Percentiles rank a stretch among this genome's conserved stretches.
Evolutionary conservation across 2,797 vertebrate genomes (phyloP).

Genomic region (Schizopygopsis malacanthus): DNA sequence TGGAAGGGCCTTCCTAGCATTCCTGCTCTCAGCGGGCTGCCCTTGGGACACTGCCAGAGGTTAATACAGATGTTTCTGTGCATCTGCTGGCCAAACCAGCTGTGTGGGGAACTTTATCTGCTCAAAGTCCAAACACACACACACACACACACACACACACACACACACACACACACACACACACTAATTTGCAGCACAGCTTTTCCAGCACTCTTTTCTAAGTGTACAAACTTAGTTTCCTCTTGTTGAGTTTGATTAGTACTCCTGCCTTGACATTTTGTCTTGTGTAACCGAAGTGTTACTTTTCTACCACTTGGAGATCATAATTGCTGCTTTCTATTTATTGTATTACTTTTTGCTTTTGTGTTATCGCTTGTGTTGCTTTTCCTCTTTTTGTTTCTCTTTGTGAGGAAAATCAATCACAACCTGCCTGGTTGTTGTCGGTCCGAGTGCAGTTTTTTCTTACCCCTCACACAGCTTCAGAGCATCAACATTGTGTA

Average conservation of each 20-base stretch:
- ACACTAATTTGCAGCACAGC: neutral
- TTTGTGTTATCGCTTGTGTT: conserved; percentile 59
- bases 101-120: conserved; percentile 90
- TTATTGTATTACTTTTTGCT: conserved; percentile 59
- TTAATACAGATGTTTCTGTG: conserved; percentile 96
- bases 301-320: conserved; percentile 37
- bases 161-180: too few species aligned
- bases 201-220: conserved; percentile 10
- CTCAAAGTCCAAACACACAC: conserved; percentile 76
- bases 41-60: conserved; percentile 86
- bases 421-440: conserved; percentile 40
- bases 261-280: conserved; percentile 62
- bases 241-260: conserved; percentile 51
- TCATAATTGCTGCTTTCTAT: conserved; percentile 21
- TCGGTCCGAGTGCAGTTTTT: conserved; percentile 30
- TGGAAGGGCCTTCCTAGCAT: conserved; percentile 85
- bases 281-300: conserved; percentile 46
- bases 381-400: conserved; percentile 37
- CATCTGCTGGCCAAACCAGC: conserved; percentile 87
- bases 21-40: conserved; percentile 87
- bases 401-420: neutral
- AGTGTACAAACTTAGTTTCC: conserved; percentile 37
- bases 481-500: conserved; percentile 34
- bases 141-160: too few species aligned
- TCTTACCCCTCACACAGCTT: neutral